Conservation (phyloP, 2,797 vertebrate genomes). For the Anabacerthia variegaticeps region DNA sequence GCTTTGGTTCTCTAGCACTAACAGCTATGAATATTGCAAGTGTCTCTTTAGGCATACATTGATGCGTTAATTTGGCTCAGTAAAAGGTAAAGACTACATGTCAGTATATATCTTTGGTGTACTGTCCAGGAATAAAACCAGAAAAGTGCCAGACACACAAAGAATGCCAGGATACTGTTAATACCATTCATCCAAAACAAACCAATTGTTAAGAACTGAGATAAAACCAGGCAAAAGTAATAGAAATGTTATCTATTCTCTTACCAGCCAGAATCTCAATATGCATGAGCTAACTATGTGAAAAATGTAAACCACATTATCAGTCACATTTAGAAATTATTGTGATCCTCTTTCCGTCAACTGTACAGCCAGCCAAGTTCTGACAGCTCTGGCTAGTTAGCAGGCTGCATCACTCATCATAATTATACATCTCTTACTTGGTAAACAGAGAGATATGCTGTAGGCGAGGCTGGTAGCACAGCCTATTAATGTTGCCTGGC, state of each 20-base stretch:
- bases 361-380: constrained; percentile 12
- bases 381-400: constrained; percentile 34
- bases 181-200: not conserved
- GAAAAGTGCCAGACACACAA: not conserved
- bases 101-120: not conserved
- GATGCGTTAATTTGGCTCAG: not conserved
- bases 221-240: constrained; percentile 25
- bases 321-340: constrained; percentile 39
- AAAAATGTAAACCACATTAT: constrained; percentile 25
- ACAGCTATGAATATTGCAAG: not conserved
- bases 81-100: not conserved
- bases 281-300: not conserved
- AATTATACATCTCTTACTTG: not conserved
- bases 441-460: not conserved
- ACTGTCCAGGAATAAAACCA: constrained; percentile 16
- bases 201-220: not conserved
- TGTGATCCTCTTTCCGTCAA: not conserved
- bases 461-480: not conserved
- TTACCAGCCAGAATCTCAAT: constrained; percentile 3
- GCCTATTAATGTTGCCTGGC: not conserved
- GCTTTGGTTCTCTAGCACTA: not conserved
- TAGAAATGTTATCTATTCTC: not conserved
- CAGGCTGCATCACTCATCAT: not conserved
- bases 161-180: constrained; percentile 9
- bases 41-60: not conserved